Evolutionary conservation across 2,797 vertebrate genomes (phyloP).

Genomic region (Delichon dasypus): DNA sequence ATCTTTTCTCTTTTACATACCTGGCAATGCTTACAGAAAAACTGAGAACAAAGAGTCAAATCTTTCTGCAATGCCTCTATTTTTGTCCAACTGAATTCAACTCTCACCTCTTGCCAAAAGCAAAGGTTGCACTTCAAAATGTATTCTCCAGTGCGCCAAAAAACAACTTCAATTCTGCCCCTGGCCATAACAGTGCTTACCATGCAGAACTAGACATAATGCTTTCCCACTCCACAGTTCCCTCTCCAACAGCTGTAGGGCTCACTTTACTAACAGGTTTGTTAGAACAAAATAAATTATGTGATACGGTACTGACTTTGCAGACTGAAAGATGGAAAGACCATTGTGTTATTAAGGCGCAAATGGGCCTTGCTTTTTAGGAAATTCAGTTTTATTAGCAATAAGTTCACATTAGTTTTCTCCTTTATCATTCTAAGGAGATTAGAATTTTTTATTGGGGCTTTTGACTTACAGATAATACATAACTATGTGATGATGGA

Average conservation of each 20-base stretch:
- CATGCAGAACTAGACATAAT: neutral
- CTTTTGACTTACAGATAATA: constrained; percentile 7
- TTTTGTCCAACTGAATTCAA: neutral
- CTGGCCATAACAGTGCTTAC: neutral
- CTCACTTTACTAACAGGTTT: constrained; percentile 16
- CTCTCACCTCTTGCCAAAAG: neutral
- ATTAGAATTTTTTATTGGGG: constrained; percentile 24
- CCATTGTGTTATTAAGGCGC: neutral
- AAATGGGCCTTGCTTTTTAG: constrained; percentile 9
- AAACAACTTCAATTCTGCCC: neutral
- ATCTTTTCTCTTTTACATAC: neutral
- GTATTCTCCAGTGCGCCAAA: neutral
- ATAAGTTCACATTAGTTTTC: neutral
- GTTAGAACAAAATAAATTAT: neutral
- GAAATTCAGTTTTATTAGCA: constrained; percentile 30
- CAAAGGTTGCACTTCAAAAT: neutral
- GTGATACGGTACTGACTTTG: neutral
- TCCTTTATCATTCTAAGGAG: constrained; percentile 15
- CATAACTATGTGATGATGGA: neutral
- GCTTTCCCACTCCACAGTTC: neutral
- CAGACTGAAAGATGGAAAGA: neutral
- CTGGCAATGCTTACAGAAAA: neutral
- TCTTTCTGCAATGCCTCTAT: neutral
- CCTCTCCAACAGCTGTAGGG: neutral
- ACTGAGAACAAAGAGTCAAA: neutral